Conservation (phyloP, 2,888 invertebrate species). For the Zootermopsis nevadensis region DNA sequence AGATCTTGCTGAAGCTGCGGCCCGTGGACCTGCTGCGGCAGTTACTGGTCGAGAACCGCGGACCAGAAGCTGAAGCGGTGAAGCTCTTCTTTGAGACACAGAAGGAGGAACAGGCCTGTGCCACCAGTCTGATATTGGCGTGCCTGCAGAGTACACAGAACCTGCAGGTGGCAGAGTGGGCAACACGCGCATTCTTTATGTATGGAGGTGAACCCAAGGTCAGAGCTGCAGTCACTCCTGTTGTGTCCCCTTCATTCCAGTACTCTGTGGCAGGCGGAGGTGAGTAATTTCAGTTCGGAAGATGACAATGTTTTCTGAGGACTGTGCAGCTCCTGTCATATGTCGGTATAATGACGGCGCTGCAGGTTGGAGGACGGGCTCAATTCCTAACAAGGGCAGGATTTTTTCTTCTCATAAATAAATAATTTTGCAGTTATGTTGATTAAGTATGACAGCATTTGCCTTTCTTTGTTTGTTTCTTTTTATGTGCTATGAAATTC, state of each 20-base stretch:
- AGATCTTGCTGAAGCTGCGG: conserved; percentile 83
- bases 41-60: conserved; percentile 82
- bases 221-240: not conserved
- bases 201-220: conserved; percentile 84
- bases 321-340: too few relatives aligned
- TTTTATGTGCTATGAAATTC: too few relatives aligned
- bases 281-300: not conserved
- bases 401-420: too few relatives aligned
- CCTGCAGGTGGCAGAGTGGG: conserved; percentile 83
- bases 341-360: too few relatives aligned
- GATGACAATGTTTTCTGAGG: too few relatives aligned
- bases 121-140: conserved; percentile 86
- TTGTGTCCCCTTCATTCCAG: conserved; percentile 30
- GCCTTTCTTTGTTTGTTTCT: too few relatives aligned
- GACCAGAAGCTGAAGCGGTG: conserved; percentile 87
- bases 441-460: too few relatives aligned
- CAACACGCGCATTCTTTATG: conserved; percentile 90
- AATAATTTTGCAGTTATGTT: too few relatives aligned
- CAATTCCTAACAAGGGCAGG: too few relatives aligned
- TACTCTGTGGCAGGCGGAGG: conserved; percentile 30
- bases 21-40: conserved; percentile 90
- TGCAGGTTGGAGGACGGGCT: too few relatives aligned
- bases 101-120: conserved; percentile 88
- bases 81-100: conserved; percentile 88
- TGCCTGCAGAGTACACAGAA: conserved; percentile 75